Conservation (phyloP, 2,888 invertebrate genomes). For the Thelaira solivaga region DNA sequence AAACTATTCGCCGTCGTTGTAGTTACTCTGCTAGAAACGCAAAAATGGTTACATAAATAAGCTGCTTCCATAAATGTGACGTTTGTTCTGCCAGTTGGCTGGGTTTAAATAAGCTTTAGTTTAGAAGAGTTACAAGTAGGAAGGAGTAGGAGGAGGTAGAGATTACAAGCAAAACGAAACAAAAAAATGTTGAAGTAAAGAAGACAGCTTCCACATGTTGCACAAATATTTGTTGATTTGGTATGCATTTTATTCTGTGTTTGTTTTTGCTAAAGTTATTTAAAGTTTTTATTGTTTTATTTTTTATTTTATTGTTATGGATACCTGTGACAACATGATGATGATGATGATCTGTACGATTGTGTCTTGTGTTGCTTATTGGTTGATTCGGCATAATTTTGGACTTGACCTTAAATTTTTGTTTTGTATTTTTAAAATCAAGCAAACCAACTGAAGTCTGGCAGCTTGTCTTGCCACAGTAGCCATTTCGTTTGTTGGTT, state of each 20-base stretch:
- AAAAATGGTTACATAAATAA: constrained; percentile 39
- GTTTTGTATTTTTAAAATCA: constrained; percentile 9
- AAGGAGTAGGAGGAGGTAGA: background rate
- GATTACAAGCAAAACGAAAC: too few relatives aligned
- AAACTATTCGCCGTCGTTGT: background rate
- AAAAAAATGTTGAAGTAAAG: background rate
- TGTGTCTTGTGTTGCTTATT: background rate
- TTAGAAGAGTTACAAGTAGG: background rate
- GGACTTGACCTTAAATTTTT: constrained; percentile 49
- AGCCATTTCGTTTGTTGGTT: constrained; percentile 30
- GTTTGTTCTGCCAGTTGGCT: constrained; percentile 18
- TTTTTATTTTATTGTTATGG: background rate
- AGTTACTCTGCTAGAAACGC: background rate
- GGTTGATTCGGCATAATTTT: constrained; percentile 34
- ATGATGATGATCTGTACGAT: constrained; percentile 1
- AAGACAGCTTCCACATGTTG: constrained; percentile 57
- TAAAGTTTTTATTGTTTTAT: background rate
- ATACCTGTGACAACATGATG: constrained; percentile 10
- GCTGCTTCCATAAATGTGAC: constrained; percentile 45
- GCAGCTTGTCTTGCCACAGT: constrained; percentile 47
- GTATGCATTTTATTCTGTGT: constrained; percentile 43
- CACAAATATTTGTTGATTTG: constrained; percentile 60
- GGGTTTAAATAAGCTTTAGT: too few relatives aligned
- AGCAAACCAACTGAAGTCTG: constrained; percentile 29
- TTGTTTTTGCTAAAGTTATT: constrained; percentile 25